Base-by-base conservation (phyloP, 2,888 invertebrate species). In the Deroplatys truncata region DNA sequence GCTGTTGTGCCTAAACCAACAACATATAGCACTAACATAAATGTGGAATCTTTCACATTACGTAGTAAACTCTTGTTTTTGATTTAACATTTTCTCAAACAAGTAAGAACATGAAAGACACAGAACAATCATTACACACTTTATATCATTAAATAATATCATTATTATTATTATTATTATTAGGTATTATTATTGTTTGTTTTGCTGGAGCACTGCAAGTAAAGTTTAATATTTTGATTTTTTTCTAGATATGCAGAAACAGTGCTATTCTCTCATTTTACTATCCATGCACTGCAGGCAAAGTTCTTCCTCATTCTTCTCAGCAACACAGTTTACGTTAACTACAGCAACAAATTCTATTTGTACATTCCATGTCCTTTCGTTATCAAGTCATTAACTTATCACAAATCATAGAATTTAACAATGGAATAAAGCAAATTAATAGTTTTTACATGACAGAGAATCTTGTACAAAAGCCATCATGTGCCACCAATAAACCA, bases 41-140 rank as follows among this genome's bases (percentile, higher is more conserved):
- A 72, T n/a, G 5, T 49, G 13, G 15, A 49, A 49, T 16, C 16
- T 1, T 56, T 56, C 56, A 72, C 28, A 28, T 87, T 82, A 82
- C 20, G 10, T 87, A 29, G 35, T 82, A 29, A n/a, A 86, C 82
- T 82, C 28, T 84, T 88, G 84, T 28, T 82, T 85, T 82, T 43
- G 82, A 28, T 82, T 35, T 72, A 72, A 85, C 84, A 89, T 35
- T 82, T 35, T 89, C 35, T 84, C n/a, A 88, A 89, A 84, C 84
- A 87, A 89, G 84, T 28, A 88, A 88, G 31, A 88, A 89, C 84
- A 89, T 56, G 82, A 87, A 89, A 87, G 84, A 87, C 84, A 84
- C 43, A 84, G 35, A 87, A 89, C 85, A 29, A 87, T 84, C 28
- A 88, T 84, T 88, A 88, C 49, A 88, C 89, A 84, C 35, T 49